Percentiles rank a stretch among this genome's conserved stretches.
phyloP scores from a whole-genome alignment of 2,797 vertebrate species.

The Phrynocephalus guinanensis region DNA sequence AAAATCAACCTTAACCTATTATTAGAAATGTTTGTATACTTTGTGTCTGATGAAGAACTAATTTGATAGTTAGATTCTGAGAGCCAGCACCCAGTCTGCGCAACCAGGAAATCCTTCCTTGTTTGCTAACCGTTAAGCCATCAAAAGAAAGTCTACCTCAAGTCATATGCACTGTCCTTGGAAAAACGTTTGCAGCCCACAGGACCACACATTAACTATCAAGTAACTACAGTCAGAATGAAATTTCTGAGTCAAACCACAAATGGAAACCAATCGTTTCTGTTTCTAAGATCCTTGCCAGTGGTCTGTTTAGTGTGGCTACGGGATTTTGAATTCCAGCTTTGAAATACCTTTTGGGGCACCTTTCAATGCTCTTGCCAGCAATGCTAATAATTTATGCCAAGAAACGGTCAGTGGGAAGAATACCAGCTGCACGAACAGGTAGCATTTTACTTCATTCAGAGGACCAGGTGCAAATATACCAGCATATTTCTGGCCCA shows the following conservation, averaged over 20 bases:
- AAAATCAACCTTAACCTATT: constrained; percentile 56
- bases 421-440: constrained; percentile 15
- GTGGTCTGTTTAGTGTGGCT: constrained; percentile 34
- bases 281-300: constrained; percentile 61
- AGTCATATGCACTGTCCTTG: constrained; percentile 58
- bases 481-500: neutral
- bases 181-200: constrained; percentile 66
- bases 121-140: constrained; percentile 64
- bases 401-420: neutral
- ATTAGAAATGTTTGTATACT: constrained; percentile 70
- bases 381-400: neutral
- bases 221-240: constrained; percentile 72
- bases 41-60: constrained; percentile 66
- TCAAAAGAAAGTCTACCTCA: constrained; percentile 66
- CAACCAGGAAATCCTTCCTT: constrained; percentile 56
- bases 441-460: neutral
- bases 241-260: constrained; percentile 65
- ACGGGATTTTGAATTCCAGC: constrained; percentile 22
- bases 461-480: neutral
- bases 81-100: constrained; percentile 56
- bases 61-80: constrained; percentile 60
- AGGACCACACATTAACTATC: constrained; percentile 65
- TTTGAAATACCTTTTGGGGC: constrained; percentile 31
- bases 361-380: constrained; percentile 23
- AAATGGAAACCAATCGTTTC: constrained; percentile 68